Base-by-base conservation (phyloP, 2,888 invertebrate genomes). In the Sphaerophoria rueppellii region DNA sequence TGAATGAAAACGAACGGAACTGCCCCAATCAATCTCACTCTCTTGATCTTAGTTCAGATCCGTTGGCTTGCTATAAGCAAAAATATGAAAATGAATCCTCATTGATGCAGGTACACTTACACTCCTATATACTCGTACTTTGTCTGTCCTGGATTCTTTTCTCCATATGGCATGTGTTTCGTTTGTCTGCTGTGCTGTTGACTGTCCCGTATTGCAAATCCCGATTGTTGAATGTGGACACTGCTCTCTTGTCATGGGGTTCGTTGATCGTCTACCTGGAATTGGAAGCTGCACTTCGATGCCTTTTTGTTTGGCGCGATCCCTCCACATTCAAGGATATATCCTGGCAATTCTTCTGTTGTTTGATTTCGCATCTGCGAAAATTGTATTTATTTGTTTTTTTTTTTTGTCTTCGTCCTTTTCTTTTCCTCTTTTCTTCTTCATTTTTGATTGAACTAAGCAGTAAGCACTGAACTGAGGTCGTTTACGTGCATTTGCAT, bases 351-450 rank as follows among this genome's bases (percentile, higher is more conserved):
- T 73, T 75, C 14, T 52, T 76, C 71, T 79, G 67, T 76, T 85
- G 85, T 77, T 70, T 77, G 85, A 85, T 85, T 85, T 85, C 77
- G 85, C 85, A 85, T 85, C 85, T 85, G 85, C 85, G 81, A 85
- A 85, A 72, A 80, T 76, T 70, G 70, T 81, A 73, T 43, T 43
- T 43, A 5, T 40, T 9, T 24, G 2, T 24, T 6, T 16, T 7
- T 14, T 24, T 6, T 16, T 7, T 14, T 50, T 12, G 16, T 40
- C 9, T 40, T 76, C 63, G 71, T 54, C 65, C 70, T 71, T 71
- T 73, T 43, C 37, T 50, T 7, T 35, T 5, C 1, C 14, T 11
- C 32, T 4, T 14, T 6, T 40, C 4, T 6, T 16, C 9, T 50
- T 50, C 2, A 6, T 4, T 61, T 63, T 63, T 63, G 77, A 60